These are phyloP conservation scores for Oconnorella tubifera DNA, from an alignment of 2,888 invertebrate genomes.

Conservation along the genomic window DNA sequence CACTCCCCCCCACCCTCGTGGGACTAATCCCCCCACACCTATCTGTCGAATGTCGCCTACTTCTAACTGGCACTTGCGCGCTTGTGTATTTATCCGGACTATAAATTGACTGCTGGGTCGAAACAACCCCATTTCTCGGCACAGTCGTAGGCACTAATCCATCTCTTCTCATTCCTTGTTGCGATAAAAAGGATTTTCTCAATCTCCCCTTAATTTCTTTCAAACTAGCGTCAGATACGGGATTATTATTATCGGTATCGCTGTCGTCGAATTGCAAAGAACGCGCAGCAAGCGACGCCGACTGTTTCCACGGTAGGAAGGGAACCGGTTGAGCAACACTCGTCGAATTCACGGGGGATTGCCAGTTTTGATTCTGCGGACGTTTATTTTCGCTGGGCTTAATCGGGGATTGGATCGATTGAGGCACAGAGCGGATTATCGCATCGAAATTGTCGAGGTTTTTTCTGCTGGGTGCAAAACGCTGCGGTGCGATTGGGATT, in stretches of 20 bases:
- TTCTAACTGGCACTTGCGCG: background rate
- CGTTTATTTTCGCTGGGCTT: background rate
- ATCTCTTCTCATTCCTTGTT: background rate
- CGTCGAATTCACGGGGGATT: background rate
- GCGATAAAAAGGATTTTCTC: background rate
- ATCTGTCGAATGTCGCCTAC: background rate
- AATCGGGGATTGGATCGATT: no score
- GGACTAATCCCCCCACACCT: background rate
- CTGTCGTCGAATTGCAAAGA: background rate
- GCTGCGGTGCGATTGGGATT: background rate
- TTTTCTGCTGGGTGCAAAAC: background rate
- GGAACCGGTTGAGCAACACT: background rate
- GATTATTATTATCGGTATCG: background rate
- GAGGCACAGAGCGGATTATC: background rate
- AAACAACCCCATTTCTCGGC: background rate
- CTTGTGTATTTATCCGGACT: background rate
- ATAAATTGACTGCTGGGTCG: background rate
- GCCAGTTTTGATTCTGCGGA: background rate
- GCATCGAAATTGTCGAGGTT: background rate
- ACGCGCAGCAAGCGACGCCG: background rate
- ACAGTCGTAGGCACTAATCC: slow-evolving; percentile 4
- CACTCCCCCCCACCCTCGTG: background rate
- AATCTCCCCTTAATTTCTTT: background rate
- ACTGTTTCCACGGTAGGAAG: background rate
- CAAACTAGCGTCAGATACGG: background rate